phyloP scores from a whole-genome alignment of 2,797 vertebrate species.

The Mormyrops boulengeri region DNA sequence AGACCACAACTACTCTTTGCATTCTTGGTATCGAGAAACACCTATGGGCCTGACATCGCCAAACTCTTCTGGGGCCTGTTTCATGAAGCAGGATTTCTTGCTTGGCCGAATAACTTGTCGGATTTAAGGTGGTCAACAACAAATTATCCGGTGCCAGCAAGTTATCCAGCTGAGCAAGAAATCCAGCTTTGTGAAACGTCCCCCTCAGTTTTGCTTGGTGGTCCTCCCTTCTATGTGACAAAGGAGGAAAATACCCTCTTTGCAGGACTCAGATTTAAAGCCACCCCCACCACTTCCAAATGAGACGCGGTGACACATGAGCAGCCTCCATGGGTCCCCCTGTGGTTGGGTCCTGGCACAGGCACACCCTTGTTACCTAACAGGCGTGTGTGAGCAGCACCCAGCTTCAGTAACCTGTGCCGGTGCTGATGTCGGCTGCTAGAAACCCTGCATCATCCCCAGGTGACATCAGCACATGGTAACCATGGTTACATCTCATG shows the following conservation, averaged over 20 bases:
- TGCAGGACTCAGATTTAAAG: not conserved
- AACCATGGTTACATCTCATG: conserved; percentile 39
- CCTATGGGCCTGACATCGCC: not conserved
- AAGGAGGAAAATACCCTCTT: not conserved
- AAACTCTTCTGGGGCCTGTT: not conserved
- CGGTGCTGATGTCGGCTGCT: conserved; percentile 19
- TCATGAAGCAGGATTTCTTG: not conserved
- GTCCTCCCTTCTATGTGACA: not conserved
- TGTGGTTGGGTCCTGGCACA: not conserved
- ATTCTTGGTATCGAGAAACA: not conserved
- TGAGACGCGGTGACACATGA: not conserved
- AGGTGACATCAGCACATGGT: conserved; percentile 24
- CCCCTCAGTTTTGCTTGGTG: not conserved
- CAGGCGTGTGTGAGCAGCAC: not conserved
- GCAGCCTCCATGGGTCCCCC: not conserved
- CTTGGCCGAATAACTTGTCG: not conserved
- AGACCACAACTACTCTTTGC: too few species aligned
- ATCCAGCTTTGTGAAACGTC: not conserved
- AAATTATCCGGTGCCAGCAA: not conserved
- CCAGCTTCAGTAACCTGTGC: not conserved
- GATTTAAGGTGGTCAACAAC: not conserved
- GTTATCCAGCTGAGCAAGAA: not conserved
- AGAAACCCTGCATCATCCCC: conserved; percentile 14
- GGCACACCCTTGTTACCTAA: too few species aligned
- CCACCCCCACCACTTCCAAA: not conserved